These are phyloP conservation scores for Drosophila nasuta DNA, from an alignment of 1,140 invertebrate species.

Conservation along the genomic window DNA sequence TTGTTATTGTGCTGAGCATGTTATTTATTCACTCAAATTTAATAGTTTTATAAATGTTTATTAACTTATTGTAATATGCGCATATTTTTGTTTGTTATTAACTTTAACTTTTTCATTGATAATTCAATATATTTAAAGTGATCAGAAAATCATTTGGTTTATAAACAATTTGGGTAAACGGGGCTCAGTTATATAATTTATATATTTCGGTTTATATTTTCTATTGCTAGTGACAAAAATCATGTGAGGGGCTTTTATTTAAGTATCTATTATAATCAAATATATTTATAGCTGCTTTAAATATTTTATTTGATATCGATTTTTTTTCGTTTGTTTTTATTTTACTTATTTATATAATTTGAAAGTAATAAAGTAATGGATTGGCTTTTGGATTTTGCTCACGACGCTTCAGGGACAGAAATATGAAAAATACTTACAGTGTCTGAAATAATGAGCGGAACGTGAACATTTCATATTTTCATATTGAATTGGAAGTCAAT, in stretches of 20 bases:
- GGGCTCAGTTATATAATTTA: conserved; percentile 16
- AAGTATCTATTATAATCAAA: conserved; percentile 31
- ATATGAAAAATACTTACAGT: conserved; percentile 26
- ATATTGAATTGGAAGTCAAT: conserved; percentile 6
- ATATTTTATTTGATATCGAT: conserved; percentile 19
- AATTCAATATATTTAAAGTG: conserved; percentile 18
- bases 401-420: conserved; percentile 9
- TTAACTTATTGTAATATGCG: conserved; percentile 46
- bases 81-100: conserved; percentile 43
- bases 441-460: conserved; percentile 2
- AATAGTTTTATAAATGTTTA: conserved; percentile 36
- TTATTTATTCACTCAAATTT: conserved; percentile 48
- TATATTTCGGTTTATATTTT: conserved; percentile 38
- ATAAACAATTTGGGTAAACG: conserved; percentile 24
- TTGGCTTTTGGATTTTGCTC: conserved; percentile 7
- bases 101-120: conserved; percentile 40
- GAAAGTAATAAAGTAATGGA: conserved; percentile 12
- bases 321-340: conserved; percentile 22
- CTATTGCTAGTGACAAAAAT: conserved; percentile 46
- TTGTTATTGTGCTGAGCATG: conserved; percentile 38
- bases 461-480: conserved; percentile 24
- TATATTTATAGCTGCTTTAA: conserved; percentile 36
- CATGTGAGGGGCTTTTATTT: conserved; percentile 23
- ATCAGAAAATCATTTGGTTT: conserved; percentile 37
- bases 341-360: conserved; percentile 29